Evolutionary conservation across 2,888 invertebrate genomes (phyloP), one percentile per base, ranked within the genome.

Genomic region (Augiades crinisus): DNA sequence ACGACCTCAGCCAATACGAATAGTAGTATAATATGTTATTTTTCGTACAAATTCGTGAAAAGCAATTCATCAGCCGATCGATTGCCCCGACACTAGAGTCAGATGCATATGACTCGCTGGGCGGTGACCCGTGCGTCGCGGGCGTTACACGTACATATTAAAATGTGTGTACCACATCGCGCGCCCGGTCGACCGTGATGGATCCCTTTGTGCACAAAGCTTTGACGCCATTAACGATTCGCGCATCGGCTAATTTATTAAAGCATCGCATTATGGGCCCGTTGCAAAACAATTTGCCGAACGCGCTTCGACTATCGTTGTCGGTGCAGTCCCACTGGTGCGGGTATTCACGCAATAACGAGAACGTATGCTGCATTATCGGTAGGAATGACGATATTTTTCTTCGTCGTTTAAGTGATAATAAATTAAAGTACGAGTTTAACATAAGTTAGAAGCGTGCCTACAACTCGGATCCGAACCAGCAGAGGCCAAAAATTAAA

Each of bases 201-300:
- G 65, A 72, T 78, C 75, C 74, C 81, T 85, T 83, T 85, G 81
- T 70, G 78, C 74, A 68, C 80, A 82, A 81, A 81, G 81, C 81
- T 75, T 75, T 77, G 79, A 69, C 63, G 64, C 72, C 66, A 75
- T 73, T 75, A 78, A 66, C 70, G 72, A 74, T 72, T 74, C 74
- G 72, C 72, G 67, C 63, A 62, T 65, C 63, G 51, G 68, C 69
- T 80, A 82, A 85, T 85, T n/a, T 81, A 79, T 64, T 66, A 65
- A 73, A 74, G 63, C 66, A 60, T 59, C 61, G 56, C 64, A 68
- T 64, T 27, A 65, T 64, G 70, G 64, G 62, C 62, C 63, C 54
- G 62, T 74, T 72, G 74, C 76, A 70, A 73, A 73, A 73, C 33
- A 45, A 49, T 59, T 53, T 14, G 14, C 24, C 8, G 24, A 8